Base-by-base conservation (phyloP, 2,888 invertebrate species). In the Phasia obesa region DNA sequence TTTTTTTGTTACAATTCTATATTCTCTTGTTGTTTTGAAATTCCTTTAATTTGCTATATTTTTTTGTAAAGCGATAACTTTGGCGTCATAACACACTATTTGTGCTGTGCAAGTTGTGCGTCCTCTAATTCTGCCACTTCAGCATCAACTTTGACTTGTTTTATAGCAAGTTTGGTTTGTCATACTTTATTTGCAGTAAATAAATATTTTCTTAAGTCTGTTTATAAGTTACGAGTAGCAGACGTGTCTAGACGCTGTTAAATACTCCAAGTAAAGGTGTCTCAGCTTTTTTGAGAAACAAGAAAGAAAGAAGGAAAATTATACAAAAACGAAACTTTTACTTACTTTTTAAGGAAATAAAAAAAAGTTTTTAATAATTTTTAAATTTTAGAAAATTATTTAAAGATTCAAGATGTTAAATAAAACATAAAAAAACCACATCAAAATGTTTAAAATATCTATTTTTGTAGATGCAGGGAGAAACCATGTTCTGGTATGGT, bases 211-310 rank as follows among this genome's bases (percentile, higher is more conserved):
- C 49, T 47, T 35, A 47, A 42, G 71, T 59, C 69, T 57, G 17
- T 71, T 78, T 59, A 51, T 23, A 71, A 60, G 73, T 53, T 60
- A 53, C 51, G 59, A 73, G 73, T 73, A 51, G 71, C 57, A 25
- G 73, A 79, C 73, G 79, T 79, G 79, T 79, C 73, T 79, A 73
- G 79, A 79, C 79, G 73, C 42, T 53, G 19, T 60, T 59, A 59
- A 47, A 62, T 59, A 59, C 42, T 44, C 21, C 13, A 11, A 19
- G n/a, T 5, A 78, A 78, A 73, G 78, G 65, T 78, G 44, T 35
- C 17, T 15, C 38, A 38, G 3, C 4, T 49, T 19, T 60, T 51
- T 15, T 25, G 0, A 25, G 2, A 38, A 71, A 51, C 38, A 15
- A 60, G 42, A 42, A n/a, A n/a, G n/a, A 42, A 47, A 38, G 25